These are phyloP conservation scores for Girardinus metallicus DNA, from an alignment of 2,797 vertebrate genomes.

Conservation along the genomic window DNA sequence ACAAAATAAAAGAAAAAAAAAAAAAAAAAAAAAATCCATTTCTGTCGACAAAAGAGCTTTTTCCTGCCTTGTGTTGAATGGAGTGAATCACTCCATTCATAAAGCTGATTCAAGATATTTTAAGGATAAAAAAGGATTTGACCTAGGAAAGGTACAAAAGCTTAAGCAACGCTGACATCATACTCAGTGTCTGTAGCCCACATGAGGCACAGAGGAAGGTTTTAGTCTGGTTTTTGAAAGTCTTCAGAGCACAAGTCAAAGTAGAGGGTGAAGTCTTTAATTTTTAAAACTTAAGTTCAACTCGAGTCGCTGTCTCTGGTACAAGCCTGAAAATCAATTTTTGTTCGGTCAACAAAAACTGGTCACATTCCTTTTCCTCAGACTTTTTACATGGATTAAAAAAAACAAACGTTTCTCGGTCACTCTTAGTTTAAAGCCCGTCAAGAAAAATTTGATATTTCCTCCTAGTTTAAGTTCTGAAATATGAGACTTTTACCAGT, in stretches of 20 bases:
- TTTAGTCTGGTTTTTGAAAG: not conserved
- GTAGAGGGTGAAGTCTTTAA: not conserved
- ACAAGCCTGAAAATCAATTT: not conserved
- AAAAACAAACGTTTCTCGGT: not conserved
- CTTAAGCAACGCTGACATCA: not conserved
- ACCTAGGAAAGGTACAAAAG: not conserved
- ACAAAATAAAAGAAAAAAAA: not conserved
- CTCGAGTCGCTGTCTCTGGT: not conserved
- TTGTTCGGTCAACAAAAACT: not conserved
- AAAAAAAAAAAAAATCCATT: not conserved
- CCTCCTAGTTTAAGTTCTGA: not conserved
- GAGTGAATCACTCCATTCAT: too few relatives aligned
- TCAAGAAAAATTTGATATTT: not conserved
- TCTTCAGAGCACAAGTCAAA: not conserved
- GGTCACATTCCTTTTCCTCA: not conserved
- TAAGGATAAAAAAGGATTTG: not conserved
- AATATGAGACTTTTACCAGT: too few relatives aligned
- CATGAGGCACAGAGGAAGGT: not conserved
- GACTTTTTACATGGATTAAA: too few relatives aligned
- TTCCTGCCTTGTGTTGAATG: not conserved
- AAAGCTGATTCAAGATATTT: not conserved
- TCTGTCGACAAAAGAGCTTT: not conserved
- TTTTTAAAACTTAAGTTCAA: not conserved
- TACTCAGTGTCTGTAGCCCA: not conserved
- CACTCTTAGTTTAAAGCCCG: not conserved